Base-by-base conservation (phyloP, 1,140 invertebrate genomes). In the Chironomus striatipennis region DNA sequence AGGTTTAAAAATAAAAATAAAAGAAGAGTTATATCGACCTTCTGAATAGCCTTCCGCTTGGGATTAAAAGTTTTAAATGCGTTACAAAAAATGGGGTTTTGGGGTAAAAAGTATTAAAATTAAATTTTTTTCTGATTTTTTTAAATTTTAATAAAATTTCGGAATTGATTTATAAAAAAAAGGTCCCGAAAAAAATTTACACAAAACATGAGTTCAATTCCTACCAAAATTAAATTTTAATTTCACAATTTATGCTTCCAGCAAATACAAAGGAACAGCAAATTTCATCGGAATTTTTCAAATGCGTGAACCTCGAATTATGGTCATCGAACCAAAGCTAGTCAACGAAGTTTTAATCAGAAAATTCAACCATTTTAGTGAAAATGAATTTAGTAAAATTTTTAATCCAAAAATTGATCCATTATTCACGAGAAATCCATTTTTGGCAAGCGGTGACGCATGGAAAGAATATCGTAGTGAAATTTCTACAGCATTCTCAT, bases 321-420 rank as follows among this genome's bases (percentile, higher is more conserved):
- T 87, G 12, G 73, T 87, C 0, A 77, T 84, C 18, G 85, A 87
- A 76, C 84, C 85, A 0, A 81, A 84, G 5, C 75, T 87, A 5
- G 80, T 87, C 8, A 84, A 85, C 74, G 78, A 82, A 70, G 81
- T 88, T 65, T 76, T 86, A 2, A 79, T 87, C 4, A 85, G 83
- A 57, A 83, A 83, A 18, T 86, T 85, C 67, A 79, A 81, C 0
- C 76, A 81, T 75, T 86, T 86, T 42, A 77, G 79, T 74, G 77
- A 81, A 42, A 84, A 82, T 78, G 78, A 81, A 24, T 79, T 81
- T 7, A 57, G 47, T 15, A 57, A 57, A 57, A 57, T 57, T 57
- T 57, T 57, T 10, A 57, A 57, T 57, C 47, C 47, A 57, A 57
- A 57, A 57, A n/a, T 57, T 57, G 47, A 57, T 15, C 47, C 47